phyloP scores from a whole-genome alignment of 35 echinoderm and acorn worm genomes.

The Anneissia japonica region DNA sequence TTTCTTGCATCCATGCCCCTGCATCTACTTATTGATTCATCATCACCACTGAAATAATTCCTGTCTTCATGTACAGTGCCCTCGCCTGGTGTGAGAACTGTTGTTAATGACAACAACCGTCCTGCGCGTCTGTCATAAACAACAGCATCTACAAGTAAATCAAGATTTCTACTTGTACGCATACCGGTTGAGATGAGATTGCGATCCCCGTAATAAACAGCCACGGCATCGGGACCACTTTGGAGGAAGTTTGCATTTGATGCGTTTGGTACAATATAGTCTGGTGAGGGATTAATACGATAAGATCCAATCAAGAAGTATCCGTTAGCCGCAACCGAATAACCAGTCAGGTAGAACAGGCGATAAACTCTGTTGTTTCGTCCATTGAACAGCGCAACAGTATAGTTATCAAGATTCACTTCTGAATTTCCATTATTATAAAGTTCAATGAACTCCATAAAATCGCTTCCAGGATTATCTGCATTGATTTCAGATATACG shows the following conservation, averaged over 20 bases:
- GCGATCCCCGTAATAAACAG: slow-evolving; percentile 50
- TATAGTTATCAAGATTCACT: slow-evolving; percentile 68
- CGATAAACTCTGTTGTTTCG: slow-evolving; percentile 46
- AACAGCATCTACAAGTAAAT: slow-evolving; percentile 65
- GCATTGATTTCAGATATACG: slow-evolving; percentile 77
- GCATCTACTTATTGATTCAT: slow-evolving; percentile 86
- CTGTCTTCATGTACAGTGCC: slow-evolving; percentile 59
- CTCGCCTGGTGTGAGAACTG: slow-evolving; percentile 63
- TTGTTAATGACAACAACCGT: slow-evolving; percentile 24
- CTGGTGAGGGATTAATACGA: slow-evolving; percentile 47
- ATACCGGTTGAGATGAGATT: slow-evolving; percentile 21
- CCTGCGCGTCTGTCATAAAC: slow-evolving; percentile 63
- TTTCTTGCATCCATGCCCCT: slow-evolving; percentile 45
- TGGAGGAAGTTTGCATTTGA: slow-evolving; percentile 44
- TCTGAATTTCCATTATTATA: slow-evolving; percentile 40
- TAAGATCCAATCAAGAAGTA: slow-evolving; percentile 68
- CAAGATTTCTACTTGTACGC: slow-evolving; percentile 35
- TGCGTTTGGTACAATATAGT: slow-evolving; percentile 30
- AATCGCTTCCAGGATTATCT: slow-evolving; percentile 46
- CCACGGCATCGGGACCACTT: slow-evolving; percentile 68
- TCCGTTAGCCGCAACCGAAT: slow-evolving; percentile 9
- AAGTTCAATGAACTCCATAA: slow-evolving; percentile 72
- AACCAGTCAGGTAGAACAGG: slow-evolving; percentile 28
- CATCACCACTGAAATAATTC: slow-evolving; percentile 5
- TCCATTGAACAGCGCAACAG: slow-evolving; percentile 67